phyloP scores from a whole-genome alignment of 64 coral and sea anemone genomes.

The Dendrophyllia cribrosa region DNA sequence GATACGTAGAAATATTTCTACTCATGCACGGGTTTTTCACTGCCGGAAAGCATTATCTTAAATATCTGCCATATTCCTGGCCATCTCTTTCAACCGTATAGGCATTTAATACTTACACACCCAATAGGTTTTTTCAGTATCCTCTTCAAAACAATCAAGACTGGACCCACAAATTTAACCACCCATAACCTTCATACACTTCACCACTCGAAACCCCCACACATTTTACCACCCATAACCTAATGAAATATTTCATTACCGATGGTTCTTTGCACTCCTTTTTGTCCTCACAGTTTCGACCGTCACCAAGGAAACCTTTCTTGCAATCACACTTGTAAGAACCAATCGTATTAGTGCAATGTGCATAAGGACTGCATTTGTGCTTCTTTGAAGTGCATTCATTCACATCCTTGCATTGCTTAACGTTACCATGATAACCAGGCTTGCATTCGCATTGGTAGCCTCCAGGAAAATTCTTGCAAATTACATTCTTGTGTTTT shows the following conservation, averaged over 20 bases:
- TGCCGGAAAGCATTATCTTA: too few relatives aligned
- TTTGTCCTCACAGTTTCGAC: background rate
- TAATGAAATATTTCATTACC: background rate
- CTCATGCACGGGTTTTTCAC: too few relatives aligned
- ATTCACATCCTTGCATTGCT: background rate
- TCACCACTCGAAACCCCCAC: background rate
- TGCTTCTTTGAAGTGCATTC: conserved; percentile 1
- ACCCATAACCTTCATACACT: too few relatives aligned
- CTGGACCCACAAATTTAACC: too few relatives aligned
- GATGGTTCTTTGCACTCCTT: background rate
- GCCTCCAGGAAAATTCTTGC: background rate
- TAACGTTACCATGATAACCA: background rate
- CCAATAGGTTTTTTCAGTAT: too few relatives aligned
- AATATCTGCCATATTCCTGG: too few relatives aligned
- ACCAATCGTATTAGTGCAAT: background rate
- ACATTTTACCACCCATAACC: background rate
- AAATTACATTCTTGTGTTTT: background rate
- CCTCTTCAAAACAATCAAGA: too few relatives aligned
- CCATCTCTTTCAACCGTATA: too few relatives aligned
- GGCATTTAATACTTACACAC: too few relatives aligned
- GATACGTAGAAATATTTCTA: too few relatives aligned
- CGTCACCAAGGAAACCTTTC: background rate
- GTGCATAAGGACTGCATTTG: background rate
- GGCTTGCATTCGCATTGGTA: background rate
- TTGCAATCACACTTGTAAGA: conserved; percentile 14